Conservation (phyloP, 92 coral and sea anemone species). For the Bergia sp. region DNA sequence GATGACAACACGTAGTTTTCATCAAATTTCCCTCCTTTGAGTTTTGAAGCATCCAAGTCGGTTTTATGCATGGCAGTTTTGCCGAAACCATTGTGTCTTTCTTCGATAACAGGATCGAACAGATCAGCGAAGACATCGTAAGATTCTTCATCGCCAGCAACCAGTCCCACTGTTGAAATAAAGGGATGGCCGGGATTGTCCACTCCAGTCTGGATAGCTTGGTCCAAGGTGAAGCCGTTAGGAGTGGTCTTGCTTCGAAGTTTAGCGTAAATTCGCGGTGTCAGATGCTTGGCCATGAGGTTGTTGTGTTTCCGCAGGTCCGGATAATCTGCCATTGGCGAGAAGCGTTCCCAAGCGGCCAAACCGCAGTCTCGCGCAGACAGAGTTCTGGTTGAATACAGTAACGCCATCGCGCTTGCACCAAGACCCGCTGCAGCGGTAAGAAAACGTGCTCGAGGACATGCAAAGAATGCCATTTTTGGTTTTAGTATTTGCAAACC, state of each 20-base stretch:
- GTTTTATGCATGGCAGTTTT: slow-evolving; percentile 70
- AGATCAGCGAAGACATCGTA: slow-evolving; percentile 74
- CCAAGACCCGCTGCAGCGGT: slow-evolving; percentile 49
- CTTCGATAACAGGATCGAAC: slow-evolving; percentile 80
- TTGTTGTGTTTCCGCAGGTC: slow-evolving; percentile 91
- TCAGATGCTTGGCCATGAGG: slow-evolving; percentile 92
- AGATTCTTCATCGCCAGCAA: slow-evolving; percentile 84
- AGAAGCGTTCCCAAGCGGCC: slow-evolving; percentile 30
- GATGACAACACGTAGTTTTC: slow-evolving; percentile 78
- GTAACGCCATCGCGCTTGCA: slow-evolving; percentile 40
- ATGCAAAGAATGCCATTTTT: slow-evolving; percentile 58
- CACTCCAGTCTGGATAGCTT: slow-evolving; percentile 86
- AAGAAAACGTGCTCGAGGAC: slow-evolving; percentile 40
- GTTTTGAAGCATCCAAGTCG: slow-evolving; percentile 69
- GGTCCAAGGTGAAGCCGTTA: slow-evolving; percentile 84
- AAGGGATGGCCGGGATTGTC: slow-evolving; percentile 86
- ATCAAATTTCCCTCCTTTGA: slow-evolving; percentile 75
- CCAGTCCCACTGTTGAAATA: slow-evolving; percentile 73
- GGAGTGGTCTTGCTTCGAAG: slow-evolving; percentile 78
- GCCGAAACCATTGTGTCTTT: slow-evolving; percentile 79
- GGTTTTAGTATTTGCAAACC: not conserved
- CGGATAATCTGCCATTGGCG: slow-evolving; percentile 85
- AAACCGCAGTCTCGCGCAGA: slow-evolving; percentile 37
- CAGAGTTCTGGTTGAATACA: slow-evolving; percentile 39
- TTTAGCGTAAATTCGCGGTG: slow-evolving; percentile 86